Percentiles rank a stretch among this genome's conserved stretches.
Conservation (phyloP, 1,140 invertebrate genomes). For the Hycleus cichorii region DNA sequence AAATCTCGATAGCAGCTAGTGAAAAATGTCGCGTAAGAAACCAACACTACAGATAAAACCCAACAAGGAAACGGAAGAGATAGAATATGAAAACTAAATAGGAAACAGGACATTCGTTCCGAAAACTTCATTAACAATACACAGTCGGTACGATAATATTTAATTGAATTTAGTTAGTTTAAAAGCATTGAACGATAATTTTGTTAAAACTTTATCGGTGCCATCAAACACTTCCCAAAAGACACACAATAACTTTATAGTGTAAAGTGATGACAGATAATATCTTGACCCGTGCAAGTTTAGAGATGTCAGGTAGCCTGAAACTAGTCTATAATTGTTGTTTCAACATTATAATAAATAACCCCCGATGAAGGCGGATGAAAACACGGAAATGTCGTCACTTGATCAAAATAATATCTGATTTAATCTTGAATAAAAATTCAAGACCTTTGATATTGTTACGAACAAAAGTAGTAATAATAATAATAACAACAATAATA, state of each 20-base stretch:
- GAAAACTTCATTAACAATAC: constrained; percentile 20
- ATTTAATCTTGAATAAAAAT: no score
- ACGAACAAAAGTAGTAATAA: no score
- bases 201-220: neutral
- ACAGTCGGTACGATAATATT: constrained; percentile 19
- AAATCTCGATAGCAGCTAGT: constrained; percentile 26
- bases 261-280: constrained; percentile 11
- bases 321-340: neutral
- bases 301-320: constrained; percentile 3
- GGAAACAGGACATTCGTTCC: constrained; percentile 9
- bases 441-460: no score
- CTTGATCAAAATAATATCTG: no score
- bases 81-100: constrained; percentile 11
- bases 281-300: constrained; percentile 4
- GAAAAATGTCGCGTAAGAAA: constrained; percentile 31
- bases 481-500: no score
- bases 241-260: constrained; percentile 10
- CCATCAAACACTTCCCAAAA: neutral
- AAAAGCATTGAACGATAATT: no score
- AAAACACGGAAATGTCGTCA: no score
- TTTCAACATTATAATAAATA: no score
- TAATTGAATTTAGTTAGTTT: constrained; percentile 17
- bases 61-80: constrained; percentile 11
- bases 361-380: no score
- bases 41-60: constrained; percentile 26